phyloP scores from a whole-genome alignment of 2,888 invertebrate genomes.

The Allophyes oxyacanthae region DNA sequence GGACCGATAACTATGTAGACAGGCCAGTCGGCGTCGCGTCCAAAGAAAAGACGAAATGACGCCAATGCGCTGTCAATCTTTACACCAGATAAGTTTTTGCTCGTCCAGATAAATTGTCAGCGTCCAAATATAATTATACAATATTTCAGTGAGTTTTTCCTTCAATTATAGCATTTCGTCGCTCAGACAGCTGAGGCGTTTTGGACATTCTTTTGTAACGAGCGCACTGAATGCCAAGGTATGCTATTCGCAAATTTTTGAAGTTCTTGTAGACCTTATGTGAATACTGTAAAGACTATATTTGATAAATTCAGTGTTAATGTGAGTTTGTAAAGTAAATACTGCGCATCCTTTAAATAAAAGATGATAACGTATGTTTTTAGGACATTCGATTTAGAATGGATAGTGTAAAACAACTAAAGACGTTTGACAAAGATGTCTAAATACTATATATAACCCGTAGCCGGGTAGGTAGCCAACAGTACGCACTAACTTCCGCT shows the following conservation, averaged over 20 bases:
- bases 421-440: neutral
- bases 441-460: no score
- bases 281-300: conserved; percentile 15
- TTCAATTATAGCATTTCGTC: conserved; percentile 82
- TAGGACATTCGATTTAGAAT: conserved; percentile 9
- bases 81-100: conserved; percentile 70
- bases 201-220: conserved; percentile 77
- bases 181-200: conserved; percentile 70
- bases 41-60: conserved; percentile 54
- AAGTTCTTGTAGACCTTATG: conserved; percentile 9
- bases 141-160: conserved; percentile 82
- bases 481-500: no score
- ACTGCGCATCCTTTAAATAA: conserved; percentile 31
- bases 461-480: no score
- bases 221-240: conserved; percentile 63
- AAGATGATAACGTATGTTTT: conserved; percentile 38
- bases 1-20: conserved; percentile 46
- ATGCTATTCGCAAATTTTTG: conserved; percentile 22
- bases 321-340: conserved; percentile 13
- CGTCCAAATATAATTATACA: conserved; percentile 80
- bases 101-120: conserved; percentile 65
- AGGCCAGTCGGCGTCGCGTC: conserved; percentile 37
- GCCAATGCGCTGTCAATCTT: conserved; percentile 68
- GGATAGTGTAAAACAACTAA: no score
- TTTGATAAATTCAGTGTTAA: conserved; percentile 10